phyloP scores from a whole-genome alignment of 2,888 invertebrate genomes.

The Escarpia spicata region DNA sequence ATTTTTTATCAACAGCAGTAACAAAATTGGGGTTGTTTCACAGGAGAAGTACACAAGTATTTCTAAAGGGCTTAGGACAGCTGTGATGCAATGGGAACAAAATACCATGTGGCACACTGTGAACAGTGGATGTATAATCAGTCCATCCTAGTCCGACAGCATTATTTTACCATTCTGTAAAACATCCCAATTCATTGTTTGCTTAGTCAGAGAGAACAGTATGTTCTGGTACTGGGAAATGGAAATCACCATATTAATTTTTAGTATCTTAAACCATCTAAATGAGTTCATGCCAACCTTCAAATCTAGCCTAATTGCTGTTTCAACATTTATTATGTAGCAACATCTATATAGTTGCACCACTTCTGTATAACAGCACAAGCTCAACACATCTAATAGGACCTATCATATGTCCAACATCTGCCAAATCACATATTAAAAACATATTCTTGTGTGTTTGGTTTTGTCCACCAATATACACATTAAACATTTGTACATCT shows the following conservation, averaged over 20 bases:
- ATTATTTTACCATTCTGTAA: not conserved
- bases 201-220: too few relatives aligned
- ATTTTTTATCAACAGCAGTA: not conserved
- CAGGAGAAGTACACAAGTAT: not conserved
- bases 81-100: not conserved
- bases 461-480: not conserved
- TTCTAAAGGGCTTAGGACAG: not conserved
- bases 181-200: not conserved
- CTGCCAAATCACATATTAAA: not conserved
- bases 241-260: too few relatives aligned
- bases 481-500: not conserved
- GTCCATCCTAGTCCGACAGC: not conserved
- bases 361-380: too few relatives aligned
- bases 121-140: not conserved
- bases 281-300: too few relatives aligned
- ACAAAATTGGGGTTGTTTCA: not conserved
- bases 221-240: too few relatives aligned
- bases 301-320: too few relatives aligned
- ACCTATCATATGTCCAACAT: not conserved
- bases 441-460: not conserved
- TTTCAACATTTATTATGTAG: too few relatives aligned
- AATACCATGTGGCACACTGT: not conserved
- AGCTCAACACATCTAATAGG: too few relatives aligned
- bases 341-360: too few relatives aligned
- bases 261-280: too few relatives aligned